These are phyloP conservation scores for Clitarchus hookeri DNA, from an alignment of 2,888 invertebrate species.

Conservation along the genomic window DNA sequence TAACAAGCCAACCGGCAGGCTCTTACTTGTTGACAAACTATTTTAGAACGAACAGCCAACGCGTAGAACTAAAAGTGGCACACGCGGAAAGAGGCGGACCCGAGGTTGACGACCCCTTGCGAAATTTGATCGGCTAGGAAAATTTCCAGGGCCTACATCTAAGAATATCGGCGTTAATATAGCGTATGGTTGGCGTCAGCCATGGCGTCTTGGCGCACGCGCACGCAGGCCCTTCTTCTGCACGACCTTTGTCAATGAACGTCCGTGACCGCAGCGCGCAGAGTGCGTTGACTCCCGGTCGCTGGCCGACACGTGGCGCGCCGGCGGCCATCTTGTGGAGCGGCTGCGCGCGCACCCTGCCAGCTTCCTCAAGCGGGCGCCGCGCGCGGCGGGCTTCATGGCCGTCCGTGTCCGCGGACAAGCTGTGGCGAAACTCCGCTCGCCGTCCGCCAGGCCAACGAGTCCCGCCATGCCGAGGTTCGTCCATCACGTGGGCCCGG, in stretches of 20 bases:
- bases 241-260: conserved; percentile 37
- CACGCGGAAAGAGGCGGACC: neutral
- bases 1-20: neutral
- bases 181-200: conserved; percentile 31
- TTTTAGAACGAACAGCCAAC: neutral
- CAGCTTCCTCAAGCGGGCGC: too few species aligned
- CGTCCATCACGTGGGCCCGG: too few species aligned
- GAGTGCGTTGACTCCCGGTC: neutral
- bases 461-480: too few species aligned
- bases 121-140: conserved; percentile 28
- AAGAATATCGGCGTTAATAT: conserved; percentile 35
- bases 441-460: too few species aligned
- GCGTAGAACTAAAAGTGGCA: neutral
- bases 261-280: conserved; percentile 33
- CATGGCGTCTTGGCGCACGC: conserved; percentile 30
- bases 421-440: too few species aligned
- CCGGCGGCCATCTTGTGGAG: neutral
- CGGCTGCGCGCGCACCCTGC: neutral
- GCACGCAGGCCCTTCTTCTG: conserved; percentile 24
- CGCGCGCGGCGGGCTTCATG: too few species aligned
- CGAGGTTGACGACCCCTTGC: conserved; percentile 16
- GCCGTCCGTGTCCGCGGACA: too few species aligned
- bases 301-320: neutral
- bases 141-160: conserved; percentile 30
- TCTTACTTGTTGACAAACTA: neutral